phyloP scores from a whole-genome alignment of 2,888 invertebrate species.

The Andrena trimmerana region DNA sequence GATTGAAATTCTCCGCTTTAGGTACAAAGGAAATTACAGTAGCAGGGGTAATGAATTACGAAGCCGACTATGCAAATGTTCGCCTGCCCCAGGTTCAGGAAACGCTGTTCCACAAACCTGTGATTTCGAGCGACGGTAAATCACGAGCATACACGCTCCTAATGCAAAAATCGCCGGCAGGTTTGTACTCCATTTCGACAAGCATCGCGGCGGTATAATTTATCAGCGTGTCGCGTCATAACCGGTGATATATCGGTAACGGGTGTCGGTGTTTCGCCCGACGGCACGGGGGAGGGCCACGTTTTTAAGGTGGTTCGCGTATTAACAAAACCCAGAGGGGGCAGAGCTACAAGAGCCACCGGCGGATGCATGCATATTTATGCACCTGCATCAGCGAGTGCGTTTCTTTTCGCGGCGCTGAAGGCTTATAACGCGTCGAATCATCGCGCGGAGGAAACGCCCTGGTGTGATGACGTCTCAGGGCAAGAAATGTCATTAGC shows the following conservation, averaged over 20 bases:
- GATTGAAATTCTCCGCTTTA: not conserved
- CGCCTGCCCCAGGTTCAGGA: not conserved
- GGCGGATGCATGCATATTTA: constrained; percentile 64
- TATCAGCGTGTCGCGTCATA: constrained; percentile 45
- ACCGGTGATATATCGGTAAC: constrained; percentile 55
- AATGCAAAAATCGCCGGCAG: constrained; percentile 14
- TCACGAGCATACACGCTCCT: not conserved
- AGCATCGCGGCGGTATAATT: constrained; percentile 24
- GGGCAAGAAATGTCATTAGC: constrained; percentile 68
- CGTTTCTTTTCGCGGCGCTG: constrained; percentile 49
- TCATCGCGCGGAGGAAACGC: constrained; percentile 55
- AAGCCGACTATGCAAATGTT: not conserved
- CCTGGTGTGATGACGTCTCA: constrained; percentile 56
- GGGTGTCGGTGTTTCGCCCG: constrained; percentile 13
- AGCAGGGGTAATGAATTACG: not conserved
- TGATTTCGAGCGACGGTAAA: constrained; percentile 2
- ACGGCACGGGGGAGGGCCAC: not conserved
- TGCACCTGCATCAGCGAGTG: constrained; percentile 33
- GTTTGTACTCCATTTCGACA: constrained; percentile 26
- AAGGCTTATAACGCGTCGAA: constrained; percentile 48
- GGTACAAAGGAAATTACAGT: not conserved
- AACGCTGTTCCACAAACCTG: not conserved
- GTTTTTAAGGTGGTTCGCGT: constrained; percentile 49
- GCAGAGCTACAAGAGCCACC: constrained; percentile 47
- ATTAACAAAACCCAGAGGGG: constrained; percentile 43